Evolutionary conservation across 2,113 vertebrate species (phyloP).

Genomic region (Nannobrachium achirus): DNA sequence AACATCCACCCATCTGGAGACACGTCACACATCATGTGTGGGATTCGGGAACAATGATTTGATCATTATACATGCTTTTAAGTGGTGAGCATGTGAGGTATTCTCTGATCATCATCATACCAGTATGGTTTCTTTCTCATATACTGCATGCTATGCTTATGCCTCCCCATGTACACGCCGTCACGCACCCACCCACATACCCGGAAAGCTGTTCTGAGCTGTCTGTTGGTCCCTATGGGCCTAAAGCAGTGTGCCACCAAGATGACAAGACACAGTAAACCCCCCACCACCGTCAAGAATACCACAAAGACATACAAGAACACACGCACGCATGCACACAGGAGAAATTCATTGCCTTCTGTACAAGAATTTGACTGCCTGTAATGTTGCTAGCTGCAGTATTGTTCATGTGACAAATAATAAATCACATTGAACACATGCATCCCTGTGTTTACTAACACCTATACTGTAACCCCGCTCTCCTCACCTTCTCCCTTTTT

Average conservation of each 20-base stretch:
- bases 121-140: too few species aligned
- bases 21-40: background rate
- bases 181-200: too few species aligned
- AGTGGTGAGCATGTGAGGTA: conserved; percentile 20
- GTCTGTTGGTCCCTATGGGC: conserved; percentile 6
- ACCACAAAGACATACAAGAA: background rate
- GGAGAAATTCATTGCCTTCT: background rate
- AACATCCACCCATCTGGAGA: conserved; percentile 24
- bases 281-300: background rate
- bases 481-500: too few species aligned
- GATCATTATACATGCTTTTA: conserved; percentile 29
- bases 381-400: too few species aligned
- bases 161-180: background rate
- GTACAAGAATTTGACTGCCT: too few species aligned
- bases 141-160: too few species aligned
- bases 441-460: too few species aligned
- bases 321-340: background rate
- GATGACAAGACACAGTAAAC: conserved; percentile 19
- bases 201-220: background rate
- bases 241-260: conserved; percentile 29
- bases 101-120: conserved; percentile 26
- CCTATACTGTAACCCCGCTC: background rate
- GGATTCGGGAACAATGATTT: conserved; percentile 39
- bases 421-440: too few species aligned
- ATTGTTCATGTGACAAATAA: too few species aligned